Evolutionary conservation across 1,140 invertebrate species (phyloP), one percentile per base, ranked within the genome.

Genomic region (Lordiphosa collinella): DNA sequence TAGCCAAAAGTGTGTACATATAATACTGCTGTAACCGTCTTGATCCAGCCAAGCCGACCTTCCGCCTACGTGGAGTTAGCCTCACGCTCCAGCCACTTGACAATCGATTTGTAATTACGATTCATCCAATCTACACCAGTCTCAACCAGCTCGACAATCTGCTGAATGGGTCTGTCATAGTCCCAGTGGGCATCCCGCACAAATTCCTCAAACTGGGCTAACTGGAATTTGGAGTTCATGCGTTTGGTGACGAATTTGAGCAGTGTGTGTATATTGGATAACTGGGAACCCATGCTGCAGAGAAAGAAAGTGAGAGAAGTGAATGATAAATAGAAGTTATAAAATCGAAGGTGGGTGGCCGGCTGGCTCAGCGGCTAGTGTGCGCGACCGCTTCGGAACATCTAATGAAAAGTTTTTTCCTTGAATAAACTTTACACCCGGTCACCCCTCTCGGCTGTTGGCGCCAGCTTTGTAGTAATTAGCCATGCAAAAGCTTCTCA

Each of bases 111-210:
- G 67, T 94, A 94, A 89, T 96, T 95, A 44, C 89, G 91, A 13
- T 93, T 89, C 91, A 95, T 93, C 96, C 96, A 97, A 46, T 92
- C 90, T 0, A 96, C 92, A 75, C 97, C 97, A 2, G 94, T 92
- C 72, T 93, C 91, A 0, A 93, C 93, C 37, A 94, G 92, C 75
- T 97, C 95, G 2, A 96, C 90, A 0, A 94, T 92, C 89, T 97
- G 95, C 55, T 94, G 91, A 0, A 95, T 92, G 1, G 94, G 92
- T 48, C 95, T 89, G 1, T 93, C 93, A 3, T 95, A 89, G 31
- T 94, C 92, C 14, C 90, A 90, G 36, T 90, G 89, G 14, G 92
- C 91, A 32, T 92, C 91, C 0, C 89, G 88, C 0, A 92, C 90
- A 67, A 95, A 95, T 18, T 92, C 90, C 65, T 92, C 91, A 44